Evolutionary conservation across 2,797 vertebrate species (phyloP).

Genomic region (Siniperca scherzeri): DNA sequence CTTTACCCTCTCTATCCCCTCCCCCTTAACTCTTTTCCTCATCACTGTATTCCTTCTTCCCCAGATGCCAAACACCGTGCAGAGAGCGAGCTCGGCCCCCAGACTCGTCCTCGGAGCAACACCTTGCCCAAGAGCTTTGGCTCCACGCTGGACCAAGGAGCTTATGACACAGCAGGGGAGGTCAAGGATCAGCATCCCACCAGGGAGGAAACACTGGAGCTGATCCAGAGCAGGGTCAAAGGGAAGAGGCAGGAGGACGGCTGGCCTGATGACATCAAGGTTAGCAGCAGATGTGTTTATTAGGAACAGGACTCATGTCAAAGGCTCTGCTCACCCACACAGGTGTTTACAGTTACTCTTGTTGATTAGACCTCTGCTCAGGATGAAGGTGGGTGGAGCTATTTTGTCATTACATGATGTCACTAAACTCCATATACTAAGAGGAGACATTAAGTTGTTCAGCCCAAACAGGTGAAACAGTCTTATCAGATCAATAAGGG

Average conservation of each 20-base stretch:
- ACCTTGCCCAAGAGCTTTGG: conserved; percentile 99
- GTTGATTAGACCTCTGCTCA: not conserved
- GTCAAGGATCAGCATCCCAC: conserved; percentile 84
- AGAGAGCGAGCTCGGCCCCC: conserved; percentile 93
- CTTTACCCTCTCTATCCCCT: not conserved
- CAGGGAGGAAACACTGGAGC: conserved; percentile 92
- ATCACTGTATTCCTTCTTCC: not conserved
- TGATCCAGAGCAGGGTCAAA: conserved; percentile 92
- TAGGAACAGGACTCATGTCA: not conserved
- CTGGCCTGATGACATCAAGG: conserved; percentile 96
- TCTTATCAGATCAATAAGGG: too few species aligned
- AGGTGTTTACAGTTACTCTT: not conserved
- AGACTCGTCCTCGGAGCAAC: conserved; percentile 95
- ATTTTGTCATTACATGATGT: not conserved
- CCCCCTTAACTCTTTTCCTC: not conserved
- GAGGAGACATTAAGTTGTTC: not conserved
- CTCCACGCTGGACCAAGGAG: conserved; percentile 92
- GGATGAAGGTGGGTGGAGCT: not conserved
- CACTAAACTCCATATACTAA: too few species aligned
- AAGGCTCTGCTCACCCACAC: not conserved
- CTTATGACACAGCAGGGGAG: conserved; percentile 84
- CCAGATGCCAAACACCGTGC: conserved; percentile 94
- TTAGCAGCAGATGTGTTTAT: conserved; percentile 63
- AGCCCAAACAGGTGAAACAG: too few species aligned
- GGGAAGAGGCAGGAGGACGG: conserved; percentile 93